phyloP scores from a whole-genome alignment of 2,797 vertebrate genomes.

The Lateolabrax maculatus region DNA sequence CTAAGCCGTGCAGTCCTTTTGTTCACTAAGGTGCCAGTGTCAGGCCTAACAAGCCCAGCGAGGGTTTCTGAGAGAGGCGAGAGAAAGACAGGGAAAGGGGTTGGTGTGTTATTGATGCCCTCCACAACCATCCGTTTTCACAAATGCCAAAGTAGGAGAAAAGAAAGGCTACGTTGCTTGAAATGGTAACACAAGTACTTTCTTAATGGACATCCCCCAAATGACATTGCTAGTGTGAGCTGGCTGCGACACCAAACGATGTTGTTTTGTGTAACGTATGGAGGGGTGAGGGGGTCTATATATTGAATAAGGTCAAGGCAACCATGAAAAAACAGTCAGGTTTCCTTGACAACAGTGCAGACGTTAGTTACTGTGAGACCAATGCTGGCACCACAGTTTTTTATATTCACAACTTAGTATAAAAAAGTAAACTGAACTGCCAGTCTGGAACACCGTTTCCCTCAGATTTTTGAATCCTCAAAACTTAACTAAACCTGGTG shows the following conservation, averaged over 20 bases:
- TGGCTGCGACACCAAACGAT: conserved; percentile 40
- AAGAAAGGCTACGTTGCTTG: conserved; percentile 25
- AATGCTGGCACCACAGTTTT: conserved; percentile 29
- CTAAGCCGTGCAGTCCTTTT: conserved; percentile 90
- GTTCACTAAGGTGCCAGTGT: conserved; percentile 91
- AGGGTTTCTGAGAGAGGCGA: conserved; percentile 57
- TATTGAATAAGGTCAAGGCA: conserved; percentile 63
- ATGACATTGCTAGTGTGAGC: conserved; percentile 19
- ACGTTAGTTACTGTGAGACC: conserved; percentile 46
- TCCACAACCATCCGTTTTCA: conserved; percentile 35
- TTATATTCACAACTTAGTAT: conserved; percentile 17
- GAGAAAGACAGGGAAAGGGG: conserved; percentile 46
- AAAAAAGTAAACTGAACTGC: conserved; percentile 7
- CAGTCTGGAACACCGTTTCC: conserved; percentile 5
- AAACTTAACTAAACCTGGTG: conserved; percentile 33
- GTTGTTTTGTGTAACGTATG: conserved; percentile 28
- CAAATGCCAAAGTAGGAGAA: conserved; percentile 34
- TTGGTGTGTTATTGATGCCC: conserved; percentile 59
- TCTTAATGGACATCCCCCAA: conserved; percentile 19
- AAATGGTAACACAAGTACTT: conserved; percentile 47
- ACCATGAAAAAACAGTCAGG: conserved; percentile 53
- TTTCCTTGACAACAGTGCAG: conserved; percentile 71
- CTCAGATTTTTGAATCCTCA: conserved; percentile 29
- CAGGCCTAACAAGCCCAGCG: conserved; percentile 91
- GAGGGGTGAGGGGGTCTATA: conserved; percentile 32